Base-by-base conservation (phyloP, 1,140 invertebrate species). In the Elysia chlorotica region DNA sequence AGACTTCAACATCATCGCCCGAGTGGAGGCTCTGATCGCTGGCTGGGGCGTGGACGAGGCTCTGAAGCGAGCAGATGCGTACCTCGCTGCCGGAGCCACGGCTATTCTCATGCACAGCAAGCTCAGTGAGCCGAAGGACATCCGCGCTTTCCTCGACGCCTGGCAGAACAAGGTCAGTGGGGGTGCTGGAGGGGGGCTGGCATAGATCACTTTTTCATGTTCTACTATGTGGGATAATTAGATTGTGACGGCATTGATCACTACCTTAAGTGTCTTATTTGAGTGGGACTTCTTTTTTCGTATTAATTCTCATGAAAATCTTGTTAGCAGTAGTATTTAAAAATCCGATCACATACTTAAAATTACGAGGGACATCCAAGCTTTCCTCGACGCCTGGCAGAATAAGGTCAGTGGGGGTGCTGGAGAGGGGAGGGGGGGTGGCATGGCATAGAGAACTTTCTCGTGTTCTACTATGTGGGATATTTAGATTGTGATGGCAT, bases 51-150 rank as follows among this genome's bases (percentile, higher is more conserved):
- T 89, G 23, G 87, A 88, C 61, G 88, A 89, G 76, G 88, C 88
- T 10, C 69, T 89, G 5, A 81, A 77, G 65, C 73, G 88, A 65
- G 88, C 88, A 10, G 88, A 88, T 56, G 88, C 88, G 31, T 89
- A 88, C 74, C 75, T 80, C 71, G 83, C 86, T 66, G 88, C 88
- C 57, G 85, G 88, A 36, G 88, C 88, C 48, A 88, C 89, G 78
- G 88, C 88, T 25, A 85, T 89, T 69, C 78, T 89, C 41, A 88
- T 89, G 80, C 88, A 89, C 74, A 89, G 88, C 74, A 89, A 88
- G 71, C 86, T 86, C 74, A 83, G 78, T 62, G 86, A 89, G 77
- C 84, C 88, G 0, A 85, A 82, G 10, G 86, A 89, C 59, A 89
- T 89, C 72, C 85, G 88, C 75, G 82, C 81, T 5, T 89, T 89